Conservation (phyloP, 2,888 invertebrate species). For the Balanococcus diminutus region DNA sequence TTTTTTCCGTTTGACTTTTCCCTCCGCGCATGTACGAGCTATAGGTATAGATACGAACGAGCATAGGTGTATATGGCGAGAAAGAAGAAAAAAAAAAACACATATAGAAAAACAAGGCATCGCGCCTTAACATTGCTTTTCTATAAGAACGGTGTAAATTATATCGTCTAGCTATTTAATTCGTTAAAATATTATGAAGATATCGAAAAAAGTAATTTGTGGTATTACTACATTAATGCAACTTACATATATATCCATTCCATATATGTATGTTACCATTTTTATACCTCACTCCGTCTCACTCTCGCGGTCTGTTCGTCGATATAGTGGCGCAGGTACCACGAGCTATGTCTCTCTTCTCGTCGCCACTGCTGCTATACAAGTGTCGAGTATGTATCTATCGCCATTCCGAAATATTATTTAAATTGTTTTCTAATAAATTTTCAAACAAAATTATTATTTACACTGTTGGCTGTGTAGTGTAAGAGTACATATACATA, state of each 20-base stretch:
- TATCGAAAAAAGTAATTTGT: constrained; percentile 52
- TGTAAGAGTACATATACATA: background rate
- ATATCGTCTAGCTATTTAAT: constrained; percentile 50
- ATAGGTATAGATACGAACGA: no score
- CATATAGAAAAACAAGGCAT: constrained; percentile 22
- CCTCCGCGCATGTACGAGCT: no score
- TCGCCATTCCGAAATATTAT: constrained; percentile 15
- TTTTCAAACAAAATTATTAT: constrained; percentile 29
- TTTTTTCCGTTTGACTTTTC: constrained; percentile 33
- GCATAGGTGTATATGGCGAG: background rate
- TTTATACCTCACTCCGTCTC: background rate
- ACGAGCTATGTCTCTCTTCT: background rate
- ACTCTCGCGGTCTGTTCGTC: background rate
- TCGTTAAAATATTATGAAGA: constrained; percentile 48
- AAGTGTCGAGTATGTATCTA: background rate
- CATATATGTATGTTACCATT: background rate
- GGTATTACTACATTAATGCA: constrained; percentile 43
- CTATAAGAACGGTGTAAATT: constrained; percentile 45
- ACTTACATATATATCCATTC: background rate
- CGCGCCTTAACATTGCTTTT: constrained; percentile 3
- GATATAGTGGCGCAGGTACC: background rate
- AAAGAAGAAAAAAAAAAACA: background rate
- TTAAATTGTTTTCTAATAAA: constrained; percentile 51
- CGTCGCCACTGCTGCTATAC: no score
- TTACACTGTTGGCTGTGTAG: background rate